Base-by-base conservation (phyloP, 2,888 invertebrate species). In the Noctuana brunneofusca region DNA sequence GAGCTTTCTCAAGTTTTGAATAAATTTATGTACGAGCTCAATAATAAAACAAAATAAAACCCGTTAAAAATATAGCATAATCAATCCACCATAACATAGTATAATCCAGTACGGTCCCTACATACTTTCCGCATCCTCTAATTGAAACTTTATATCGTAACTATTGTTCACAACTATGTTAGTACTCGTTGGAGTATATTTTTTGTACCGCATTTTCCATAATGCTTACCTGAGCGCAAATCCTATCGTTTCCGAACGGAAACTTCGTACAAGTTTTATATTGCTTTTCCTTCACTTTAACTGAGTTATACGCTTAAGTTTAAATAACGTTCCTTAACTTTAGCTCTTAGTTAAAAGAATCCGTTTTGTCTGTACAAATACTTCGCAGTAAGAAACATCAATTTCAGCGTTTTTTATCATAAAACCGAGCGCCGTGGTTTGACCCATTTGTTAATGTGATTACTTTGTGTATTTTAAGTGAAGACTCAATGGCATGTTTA, bases 171-270 rank as follows among this genome's bases (percentile, higher is more conserved):
- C 46, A 60, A 63, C 63, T 64, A 24, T 14, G 14, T 22, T 49
- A 27, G 18, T 32, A 30, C 16, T 22, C 49, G 24, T 30, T 32
- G 22, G 66, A 63, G 16, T 30, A 30, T 11, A 49, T 62, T 58
- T 53, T 69, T 64, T 64, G 64, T 66, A 63, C 59, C 55, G 54
- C 66, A 63, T 68, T 64, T 60, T 54, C 53, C 53, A 41, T 60
- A 60, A 54, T 60, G 46, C 60, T n/a, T 60, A 52, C 38, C 54
- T 48, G 43, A 9, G 48, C 60, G 54, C 46, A 48, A 60, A 60
- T 60, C 60, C 46, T 60, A 38, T 60, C 60, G 54, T 60, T 54
- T 48, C 54, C 24, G 12, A 38, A 54, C 60, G 48, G 60, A 22
- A 54, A 60, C 60, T 48, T 60, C 11, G 32, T 22, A 12, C 22